phyloP scores from a whole-genome alignment of 30 jellyfish, hydroid and myxozoan genomes.

The Pelagia noctiluca region DNA sequence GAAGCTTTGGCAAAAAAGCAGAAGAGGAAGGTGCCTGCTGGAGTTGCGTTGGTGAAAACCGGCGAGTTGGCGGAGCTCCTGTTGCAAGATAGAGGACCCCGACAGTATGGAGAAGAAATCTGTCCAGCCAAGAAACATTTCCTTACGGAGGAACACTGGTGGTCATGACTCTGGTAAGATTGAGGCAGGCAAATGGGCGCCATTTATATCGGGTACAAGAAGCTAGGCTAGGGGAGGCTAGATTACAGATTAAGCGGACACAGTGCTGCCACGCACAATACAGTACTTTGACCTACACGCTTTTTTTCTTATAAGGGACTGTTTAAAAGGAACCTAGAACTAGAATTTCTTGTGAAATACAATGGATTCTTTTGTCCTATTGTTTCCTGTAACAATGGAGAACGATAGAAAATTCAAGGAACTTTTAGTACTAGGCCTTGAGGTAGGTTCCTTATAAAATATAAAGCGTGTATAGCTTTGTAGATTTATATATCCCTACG shows the following conservation, averaged over 20 bases:
- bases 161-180: slow-evolving; percentile 2
- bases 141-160: neutral
- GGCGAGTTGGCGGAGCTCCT: neutral
- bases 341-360: too few relatives aligned
- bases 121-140: neutral
- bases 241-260: neutral
- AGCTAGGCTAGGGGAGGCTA: too few relatives aligned
- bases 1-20: too few relatives aligned
- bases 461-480: too few relatives aligned
- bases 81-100: neutral
- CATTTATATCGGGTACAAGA: too few relatives aligned
- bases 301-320: neutral
- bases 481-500: too few relatives aligned
- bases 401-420: too few relatives aligned
- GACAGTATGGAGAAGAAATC: neutral
- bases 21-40: neutral
- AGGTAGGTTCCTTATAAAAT: too few relatives aligned
- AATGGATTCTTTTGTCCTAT: too few relatives aligned
- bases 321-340: neutral
- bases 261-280: neutral
- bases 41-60: neutral
- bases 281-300: neutral
- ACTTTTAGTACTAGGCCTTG: too few relatives aligned
- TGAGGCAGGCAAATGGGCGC: neutral
- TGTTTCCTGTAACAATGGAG: too few relatives aligned